A percentile compares a stretch with the other conserved stretches of the same genome.
Evolutionary conservation across 2,113 vertebrate species (phyloP).

Genomic region (Tonatia bakeri): DNA sequence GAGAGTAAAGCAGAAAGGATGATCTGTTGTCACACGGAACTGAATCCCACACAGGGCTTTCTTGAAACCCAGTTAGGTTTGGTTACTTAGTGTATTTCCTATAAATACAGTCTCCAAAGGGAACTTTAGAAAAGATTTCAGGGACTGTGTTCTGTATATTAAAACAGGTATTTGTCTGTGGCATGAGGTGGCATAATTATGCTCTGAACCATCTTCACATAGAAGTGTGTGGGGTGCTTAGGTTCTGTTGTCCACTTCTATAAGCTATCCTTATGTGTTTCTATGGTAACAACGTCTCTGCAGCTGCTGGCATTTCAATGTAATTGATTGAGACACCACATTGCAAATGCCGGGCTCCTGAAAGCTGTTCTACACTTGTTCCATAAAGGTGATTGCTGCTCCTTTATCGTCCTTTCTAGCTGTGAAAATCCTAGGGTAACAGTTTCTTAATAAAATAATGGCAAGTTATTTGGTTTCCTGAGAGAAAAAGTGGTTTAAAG

Average conservation of each 20-base stretch:
- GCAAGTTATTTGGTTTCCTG: slow-evolving; percentile 2
- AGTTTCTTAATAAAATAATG: slow-evolving; percentile 38
- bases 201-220: slow-evolving; percentile 36
- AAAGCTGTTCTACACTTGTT: slow-evolving; percentile 40
- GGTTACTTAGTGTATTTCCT: background rate
- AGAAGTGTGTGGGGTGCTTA: background rate
- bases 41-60: background rate
- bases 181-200: slow-evolving; percentile 40
- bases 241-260: slow-evolving; percentile 58
- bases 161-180: slow-evolving; percentile 29
- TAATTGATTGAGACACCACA: slow-evolving; percentile 62
- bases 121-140: background rate
- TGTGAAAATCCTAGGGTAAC: background rate
- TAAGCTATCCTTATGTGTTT: slow-evolving; percentile 59
- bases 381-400: slow-evolving; percentile 50
- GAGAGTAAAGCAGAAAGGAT: background rate
- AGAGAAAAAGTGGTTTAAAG: background rate
- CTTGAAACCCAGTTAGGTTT: background rate
- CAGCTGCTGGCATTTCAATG: slow-evolving; percentile 65
- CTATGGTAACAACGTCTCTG: slow-evolving; percentile 61
- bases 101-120: background rate
- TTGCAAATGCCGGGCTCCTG: slow-evolving; percentile 23
- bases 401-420: slow-evolving; percentile 39
- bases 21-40: background rate
- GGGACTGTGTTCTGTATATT: background rate